Base-by-base conservation (phyloP, 2,797 vertebrate genomes). In the Takifugu ocellatus region DNA sequence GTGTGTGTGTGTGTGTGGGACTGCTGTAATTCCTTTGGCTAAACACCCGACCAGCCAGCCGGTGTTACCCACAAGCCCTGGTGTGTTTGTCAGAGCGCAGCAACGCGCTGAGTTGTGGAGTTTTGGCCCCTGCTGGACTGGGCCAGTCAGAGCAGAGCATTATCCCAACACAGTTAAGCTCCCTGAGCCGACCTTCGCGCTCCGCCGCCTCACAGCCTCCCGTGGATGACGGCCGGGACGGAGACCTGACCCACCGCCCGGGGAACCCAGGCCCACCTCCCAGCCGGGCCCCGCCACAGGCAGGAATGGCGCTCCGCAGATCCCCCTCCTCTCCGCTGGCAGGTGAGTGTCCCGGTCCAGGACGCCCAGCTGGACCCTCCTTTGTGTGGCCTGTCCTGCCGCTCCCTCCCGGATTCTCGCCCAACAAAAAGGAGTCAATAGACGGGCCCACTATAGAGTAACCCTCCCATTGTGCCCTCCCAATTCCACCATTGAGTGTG, bases 361-460 rank as follows among this genome's bases (percentile, higher is more conserved):
- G 61, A 71, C 75, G 56, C 11, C 50, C 50, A 44, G 62, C 47
- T 31, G 53, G 31, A 59, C 56, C 58, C 21, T 66, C 63, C 60
- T 75, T 84, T 84, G 75, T 83, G 58, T 57, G 52, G 62, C 66
- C 77, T 80, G 76, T 77, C 61, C 63, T 5, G 24, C 56, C 67
- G 70, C 70, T 73, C 77, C 59, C 54, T 66, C 56, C 66, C 57
- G 63, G 31, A 69, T 74, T 71, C 56, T 61, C 68, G 49, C 48
- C 75, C 77, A 69, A 78, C 72, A 80, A 77, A 79, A 62, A 63
- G 57, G 57, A 70, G 48, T 77, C 66, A 66, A 31, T 71, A 76
- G 74, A 78, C 75, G 47, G 69, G 81, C 79, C 79, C 85, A 78
- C 82, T 51, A 67, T 81, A 74, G 84, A 81, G 61, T 73, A 76